These are phyloP conservation scores for Platycnemis pennipes DNA, from an alignment of 2,888 invertebrate genomes.

Conservation along the genomic window DNA sequence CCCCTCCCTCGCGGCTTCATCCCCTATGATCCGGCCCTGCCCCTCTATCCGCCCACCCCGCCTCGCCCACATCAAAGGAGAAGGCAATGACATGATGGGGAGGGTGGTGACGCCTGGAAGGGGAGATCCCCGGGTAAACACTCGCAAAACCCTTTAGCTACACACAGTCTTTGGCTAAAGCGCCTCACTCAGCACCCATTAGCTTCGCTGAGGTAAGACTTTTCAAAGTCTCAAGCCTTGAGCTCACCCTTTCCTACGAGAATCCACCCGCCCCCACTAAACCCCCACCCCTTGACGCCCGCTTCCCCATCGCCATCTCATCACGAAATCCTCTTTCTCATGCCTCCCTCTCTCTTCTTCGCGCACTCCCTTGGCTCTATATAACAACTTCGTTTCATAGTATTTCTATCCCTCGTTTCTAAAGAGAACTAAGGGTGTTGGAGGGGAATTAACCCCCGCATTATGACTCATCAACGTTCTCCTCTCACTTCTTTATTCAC, in stretches of 20 bases:
- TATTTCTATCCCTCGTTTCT: too few relatives aligned
- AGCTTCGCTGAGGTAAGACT: slow-evolving; percentile 63
- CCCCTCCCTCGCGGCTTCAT: neutral
- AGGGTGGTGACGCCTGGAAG: neutral
- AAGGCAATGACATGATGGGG: neutral
- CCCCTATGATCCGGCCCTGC: neutral
- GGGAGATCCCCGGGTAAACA: slow-evolving; percentile 48
- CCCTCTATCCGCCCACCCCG: neutral
- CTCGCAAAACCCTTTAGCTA: slow-evolving; percentile 33
- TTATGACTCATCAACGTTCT: too few relatives aligned
- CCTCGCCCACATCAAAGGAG: slow-evolving; percentile 30
- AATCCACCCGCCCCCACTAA: neutral
- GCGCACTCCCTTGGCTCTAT: neutral
- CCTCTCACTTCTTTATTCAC: too few relatives aligned
- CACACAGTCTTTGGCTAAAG: slow-evolving; percentile 59
- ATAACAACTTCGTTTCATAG: too few relatives aligned
- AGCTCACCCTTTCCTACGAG: neutral
- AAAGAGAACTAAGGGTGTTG: too few relatives aligned
- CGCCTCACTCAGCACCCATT: slow-evolving; percentile 60
- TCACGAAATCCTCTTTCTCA: neutral
- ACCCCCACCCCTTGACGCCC: neutral
- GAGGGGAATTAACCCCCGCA: too few relatives aligned
- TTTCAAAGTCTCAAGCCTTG: slow-evolving; percentile 32
- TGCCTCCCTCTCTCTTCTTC: neutral
- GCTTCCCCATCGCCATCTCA: neutral